Base-by-base conservation (phyloP, 2,888 invertebrate genomes). In the Scaptomyza reducta region DNA sequence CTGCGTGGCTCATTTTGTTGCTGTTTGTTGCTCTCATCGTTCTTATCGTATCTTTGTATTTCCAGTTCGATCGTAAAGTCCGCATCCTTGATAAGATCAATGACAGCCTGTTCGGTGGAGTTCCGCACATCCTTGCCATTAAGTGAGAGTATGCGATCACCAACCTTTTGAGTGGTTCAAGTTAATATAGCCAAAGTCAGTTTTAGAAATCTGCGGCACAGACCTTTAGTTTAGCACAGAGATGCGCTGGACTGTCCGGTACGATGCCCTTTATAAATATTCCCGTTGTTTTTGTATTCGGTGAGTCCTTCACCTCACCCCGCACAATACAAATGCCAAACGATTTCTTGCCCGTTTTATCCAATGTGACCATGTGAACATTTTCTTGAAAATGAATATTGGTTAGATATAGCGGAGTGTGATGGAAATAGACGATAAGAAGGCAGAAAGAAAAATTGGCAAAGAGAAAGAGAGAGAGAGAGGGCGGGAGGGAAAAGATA, bases 261-360 rank as follows among this genome's bases (percentile, higher is more conserved):
- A 98, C 95, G 0, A 99, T 98, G 88, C 98, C 97, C 92, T 99
- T 99, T 90, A 99, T 97, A 92, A 99, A 99, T 89, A 99, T 99
- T 6, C 99, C 99, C 61, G 97, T 95, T 77, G 98, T 94, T 57
- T 95, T 91, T 45, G 90, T 87, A 61, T 90, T 90, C 11, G 92
- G 95, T 72, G 95, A 94, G 76, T 95, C 94, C 59, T 95, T 92
- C 16, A 90, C 91, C 94, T 97, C 97, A 88, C 98, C 97, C 60
- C 99, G 98, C 35, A 99, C 98, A 82, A 99, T 99, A 92, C 97
- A 98, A 90, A 99, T 98, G 9, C 99, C 99, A 25, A 99, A 94
- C 56, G 98, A 97, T 74, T 90, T 90, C 56, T 88, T 91, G 54
- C 91, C 91, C 31, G 90, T 91, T 79, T 91, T 91, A 49, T 91